A percentile compares a stretch with the other conserved stretches of the same genome.
Conservation (phyloP, 2,888 invertebrate genomes). For the Yponomeuta sedellus region DNA sequence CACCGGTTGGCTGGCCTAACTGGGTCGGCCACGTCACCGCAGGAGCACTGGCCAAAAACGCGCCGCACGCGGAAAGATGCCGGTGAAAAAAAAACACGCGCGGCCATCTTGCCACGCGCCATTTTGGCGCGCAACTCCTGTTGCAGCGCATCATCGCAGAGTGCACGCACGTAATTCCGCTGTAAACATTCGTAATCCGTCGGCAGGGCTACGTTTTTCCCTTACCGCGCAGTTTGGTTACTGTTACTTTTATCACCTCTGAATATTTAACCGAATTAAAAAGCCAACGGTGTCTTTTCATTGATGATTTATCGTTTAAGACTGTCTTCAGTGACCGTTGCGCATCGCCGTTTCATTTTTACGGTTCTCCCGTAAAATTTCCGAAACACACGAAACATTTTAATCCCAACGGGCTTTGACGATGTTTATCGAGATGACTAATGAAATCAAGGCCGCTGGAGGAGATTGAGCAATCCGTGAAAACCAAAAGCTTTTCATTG, state of each 20-base stretch:
- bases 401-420: background rate
- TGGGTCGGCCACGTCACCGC: slow-evolving; percentile 68
- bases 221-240: slow-evolving; percentile 4
- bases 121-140: slow-evolving; percentile 38
- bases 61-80: slow-evolving; percentile 65
- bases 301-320: background rate
- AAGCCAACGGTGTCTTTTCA: background rate
- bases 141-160: slow-evolving; percentile 32
- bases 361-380: slow-evolving; percentile 6
- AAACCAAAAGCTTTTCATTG: background rate
- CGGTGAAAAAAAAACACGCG: slow-evolving; percentile 47
- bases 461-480: background rate
- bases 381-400: background rate
- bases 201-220: slow-evolving; percentile 5
- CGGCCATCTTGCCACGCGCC: slow-evolving; percentile 62
- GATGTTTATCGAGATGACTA: background rate
- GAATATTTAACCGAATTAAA: background rate
- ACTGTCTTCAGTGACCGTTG: background rate
- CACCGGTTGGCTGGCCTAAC: slow-evolving; percentile 71
- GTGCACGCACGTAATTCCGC: slow-evolving; percentile 59
- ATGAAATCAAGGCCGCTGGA: background rate
- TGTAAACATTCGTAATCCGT: slow-evolving; percentile 52
- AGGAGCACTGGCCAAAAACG: slow-evolving; percentile 71
- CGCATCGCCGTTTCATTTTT: background rate
- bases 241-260: slow-evolving; percentile 9